Evolutionary conservation across 2,888 invertebrate species (phyloP).

Genomic region (Hirtodrosophila duncani): DNA sequence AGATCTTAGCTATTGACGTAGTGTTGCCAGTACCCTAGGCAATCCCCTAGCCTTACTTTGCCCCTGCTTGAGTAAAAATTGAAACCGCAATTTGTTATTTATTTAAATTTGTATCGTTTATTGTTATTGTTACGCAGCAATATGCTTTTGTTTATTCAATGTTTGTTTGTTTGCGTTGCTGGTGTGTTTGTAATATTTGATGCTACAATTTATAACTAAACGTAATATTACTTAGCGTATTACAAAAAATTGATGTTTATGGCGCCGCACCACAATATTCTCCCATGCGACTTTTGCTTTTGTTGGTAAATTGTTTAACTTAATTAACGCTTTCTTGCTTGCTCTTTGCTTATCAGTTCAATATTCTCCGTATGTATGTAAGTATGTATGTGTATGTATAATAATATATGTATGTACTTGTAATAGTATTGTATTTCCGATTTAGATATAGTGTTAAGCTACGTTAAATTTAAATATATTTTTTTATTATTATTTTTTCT

Average conservation of each 20-base stretch:
- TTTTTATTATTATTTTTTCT: conserved; percentile 6
- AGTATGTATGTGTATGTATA: conserved; percentile 35
- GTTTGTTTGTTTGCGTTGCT: conserved; percentile 26
- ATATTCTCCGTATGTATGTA: conserved; percentile 62
- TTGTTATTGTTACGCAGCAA: conserved; percentile 14
- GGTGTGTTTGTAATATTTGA: conserved; percentile 55
- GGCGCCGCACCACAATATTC: conserved; percentile 39
- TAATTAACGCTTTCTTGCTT: conserved; percentile 60
- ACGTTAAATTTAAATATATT: too few species aligned
- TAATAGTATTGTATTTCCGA: conserved; percentile 17
- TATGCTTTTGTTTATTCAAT: conserved; percentile 36
- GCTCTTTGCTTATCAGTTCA: conserved; percentile 68
- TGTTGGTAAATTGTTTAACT: conserved; percentile 29
- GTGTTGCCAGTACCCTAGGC: too few species aligned
- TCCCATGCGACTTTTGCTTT: conserved; percentile 30
- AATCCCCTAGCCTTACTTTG: too few species aligned
- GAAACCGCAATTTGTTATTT: conserved; percentile 7
- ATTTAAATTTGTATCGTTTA: conserved; percentile 10
- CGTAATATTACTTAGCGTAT: conserved; percentile 45
- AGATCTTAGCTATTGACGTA: too few species aligned
- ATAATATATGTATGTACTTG: too few species aligned
- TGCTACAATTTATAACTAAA: conserved; percentile 65
- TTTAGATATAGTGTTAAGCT: too few species aligned
- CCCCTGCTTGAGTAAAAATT: conserved; percentile 1
- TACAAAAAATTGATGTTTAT: conserved; percentile 60